Evolutionary conservation across 2,888 invertebrate species (phyloP).

Genomic region (Branchipolynoe longqiensis): DNA sequence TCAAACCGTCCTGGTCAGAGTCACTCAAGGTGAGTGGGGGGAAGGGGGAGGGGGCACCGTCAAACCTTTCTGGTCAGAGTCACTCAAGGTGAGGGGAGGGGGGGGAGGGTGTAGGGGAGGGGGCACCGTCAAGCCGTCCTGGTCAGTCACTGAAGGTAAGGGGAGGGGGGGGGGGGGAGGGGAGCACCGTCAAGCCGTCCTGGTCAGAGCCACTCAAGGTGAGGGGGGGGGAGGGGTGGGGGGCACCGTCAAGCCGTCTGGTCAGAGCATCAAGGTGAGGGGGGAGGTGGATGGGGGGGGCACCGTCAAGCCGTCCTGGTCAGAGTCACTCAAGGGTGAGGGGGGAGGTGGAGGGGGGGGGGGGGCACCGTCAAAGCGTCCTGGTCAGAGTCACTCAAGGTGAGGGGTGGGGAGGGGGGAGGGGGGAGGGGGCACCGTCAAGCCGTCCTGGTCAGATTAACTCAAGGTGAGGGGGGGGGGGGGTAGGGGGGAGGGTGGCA

Average conservation of each 20-base stretch:
- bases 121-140: too few species aligned
- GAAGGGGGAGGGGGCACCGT: constrained; percentile 77
- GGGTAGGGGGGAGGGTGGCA: constrained; percentile 78
- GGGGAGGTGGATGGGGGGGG: too few species aligned
- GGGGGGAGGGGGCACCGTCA: constrained; percentile 78
- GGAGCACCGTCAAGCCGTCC: too few species aligned
- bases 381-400: constrained; percentile 81
- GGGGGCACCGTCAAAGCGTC: constrained; percentile 78
- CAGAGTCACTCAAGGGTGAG: constrained; percentile 80
- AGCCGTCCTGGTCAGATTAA: constrained; percentile 81
- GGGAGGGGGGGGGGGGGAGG: too few species aligned
- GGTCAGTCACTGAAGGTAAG: too few species aligned
- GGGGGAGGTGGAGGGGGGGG: too few species aligned
- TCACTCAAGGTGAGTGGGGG: constrained; percentile 81
- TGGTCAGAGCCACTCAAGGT: too few species aligned
- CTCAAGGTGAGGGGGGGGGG: constrained; percentile 80
- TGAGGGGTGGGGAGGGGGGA: too few species aligned
- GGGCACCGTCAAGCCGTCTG: constrained; percentile 79
- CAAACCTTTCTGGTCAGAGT: constrained; percentile 81
- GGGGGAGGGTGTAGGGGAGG: too few species aligned
- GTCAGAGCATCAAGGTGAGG: constrained; percentile 80
- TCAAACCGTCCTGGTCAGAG: constrained; percentile 81
- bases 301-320: constrained; percentile 81
- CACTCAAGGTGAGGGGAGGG: constrained; percentile 80
- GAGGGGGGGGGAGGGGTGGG: too few species aligned